phyloP scores from a whole-genome alignment of 2,797 vertebrate species.

The Lagothrix lagotricha region DNA sequence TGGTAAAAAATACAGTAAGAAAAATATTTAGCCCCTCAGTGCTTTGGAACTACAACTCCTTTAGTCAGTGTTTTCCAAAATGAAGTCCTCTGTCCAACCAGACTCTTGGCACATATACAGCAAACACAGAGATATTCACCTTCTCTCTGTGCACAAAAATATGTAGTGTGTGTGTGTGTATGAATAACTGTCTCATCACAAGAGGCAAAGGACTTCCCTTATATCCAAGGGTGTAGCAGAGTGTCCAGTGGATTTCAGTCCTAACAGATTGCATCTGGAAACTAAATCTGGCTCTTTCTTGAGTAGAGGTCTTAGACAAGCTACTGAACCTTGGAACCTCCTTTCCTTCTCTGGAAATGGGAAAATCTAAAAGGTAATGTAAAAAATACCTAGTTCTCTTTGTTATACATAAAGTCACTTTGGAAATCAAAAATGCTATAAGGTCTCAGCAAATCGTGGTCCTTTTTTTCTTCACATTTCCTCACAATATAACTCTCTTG shows the following conservation, averaged over 20 bases:
- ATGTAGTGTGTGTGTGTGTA: no score
- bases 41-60: neutral
- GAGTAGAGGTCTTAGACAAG: neutral
- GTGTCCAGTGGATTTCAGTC: neutral
- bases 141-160: neutral
- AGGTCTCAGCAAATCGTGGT: neutral
- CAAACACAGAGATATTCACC: neutral
- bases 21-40: neutral
- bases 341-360: conserved; percentile 4
- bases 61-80: neutral
- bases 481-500: neutral
- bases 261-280: neutral
- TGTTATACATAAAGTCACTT: neutral
- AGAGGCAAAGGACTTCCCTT: neutral
- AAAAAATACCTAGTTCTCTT: neutral
- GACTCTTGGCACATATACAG: neutral
- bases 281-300: neutral
- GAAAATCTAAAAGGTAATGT: conserved; percentile 15
- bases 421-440: neutral
- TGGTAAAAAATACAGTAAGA: neutral
- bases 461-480: neutral
- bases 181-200: neutral
- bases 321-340: neutral
- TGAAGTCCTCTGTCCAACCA: neutral
- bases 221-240: neutral